Conservation (phyloP, 1,140 invertebrate genomes). For the Caligus rogercresseyi region DNA sequence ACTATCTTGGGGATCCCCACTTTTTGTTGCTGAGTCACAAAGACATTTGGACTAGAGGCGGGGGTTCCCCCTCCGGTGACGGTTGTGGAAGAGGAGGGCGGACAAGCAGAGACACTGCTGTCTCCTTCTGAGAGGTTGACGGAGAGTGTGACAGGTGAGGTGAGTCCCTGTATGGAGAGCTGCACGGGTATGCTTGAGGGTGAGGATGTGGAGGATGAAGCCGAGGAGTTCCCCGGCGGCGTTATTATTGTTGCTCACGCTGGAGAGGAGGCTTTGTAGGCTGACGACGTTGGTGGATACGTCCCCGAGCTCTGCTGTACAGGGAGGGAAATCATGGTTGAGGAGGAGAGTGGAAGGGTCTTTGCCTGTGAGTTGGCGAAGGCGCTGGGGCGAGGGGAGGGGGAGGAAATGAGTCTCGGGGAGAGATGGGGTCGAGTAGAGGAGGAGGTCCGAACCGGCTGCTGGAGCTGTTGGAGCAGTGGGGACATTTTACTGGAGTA, state of each 20-base stretch:
- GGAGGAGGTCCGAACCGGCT: neutral
- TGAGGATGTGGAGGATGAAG: neutral
- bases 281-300: neutral
- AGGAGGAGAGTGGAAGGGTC: neutral
- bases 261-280: constrained; percentile 4
- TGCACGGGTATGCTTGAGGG: constrained; percentile 32
- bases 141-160: constrained; percentile 55
- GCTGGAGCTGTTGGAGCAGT: constrained; percentile 14
- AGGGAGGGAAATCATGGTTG: neutral
- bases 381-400: neutral
- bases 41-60: neutral
- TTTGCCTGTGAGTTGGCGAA: neutral
- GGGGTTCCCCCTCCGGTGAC: neutral
- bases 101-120: neutral
- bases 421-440: neutral
- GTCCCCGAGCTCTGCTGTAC: constrained; percentile 1
- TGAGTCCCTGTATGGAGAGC: constrained; percentile 55
- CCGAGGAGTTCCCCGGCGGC: no score
- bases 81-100: no score
- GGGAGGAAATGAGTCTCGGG: neutral
- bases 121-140: constrained; percentile 39
- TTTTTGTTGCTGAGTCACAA: neutral
- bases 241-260: neutral
- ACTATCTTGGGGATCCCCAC: neutral
- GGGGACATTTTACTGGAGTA: constrained; percentile 12